Evolutionary conservation across 2,113 vertebrate species (phyloP).

Genomic region (Alethe castanea): DNA sequence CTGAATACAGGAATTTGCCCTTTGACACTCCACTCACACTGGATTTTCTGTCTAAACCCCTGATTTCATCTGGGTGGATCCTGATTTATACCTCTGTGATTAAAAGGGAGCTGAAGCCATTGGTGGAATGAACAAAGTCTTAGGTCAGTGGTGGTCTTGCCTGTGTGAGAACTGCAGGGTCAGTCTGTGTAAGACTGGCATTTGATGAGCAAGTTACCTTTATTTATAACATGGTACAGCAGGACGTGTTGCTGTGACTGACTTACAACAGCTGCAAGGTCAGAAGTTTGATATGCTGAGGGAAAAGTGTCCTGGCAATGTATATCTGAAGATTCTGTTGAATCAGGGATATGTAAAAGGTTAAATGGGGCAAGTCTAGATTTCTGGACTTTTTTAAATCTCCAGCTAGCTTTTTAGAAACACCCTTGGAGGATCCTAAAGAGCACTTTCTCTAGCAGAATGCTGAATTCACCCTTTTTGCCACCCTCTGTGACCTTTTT

Average conservation of each 20-base stretch:
- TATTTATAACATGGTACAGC: constrained; percentile 66
- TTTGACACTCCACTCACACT: neutral
- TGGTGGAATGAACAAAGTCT: neutral
- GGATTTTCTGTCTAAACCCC: neutral
- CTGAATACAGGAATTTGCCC: neutral
- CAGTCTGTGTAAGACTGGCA: neutral
- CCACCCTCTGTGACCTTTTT: constrained; percentile 20
- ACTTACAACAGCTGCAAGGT: constrained; percentile 63
- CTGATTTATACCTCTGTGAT: neutral
- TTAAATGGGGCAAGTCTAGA: constrained; percentile 8
- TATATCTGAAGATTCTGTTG: constrained; percentile 46
- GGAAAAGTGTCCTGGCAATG: constrained; percentile 7
- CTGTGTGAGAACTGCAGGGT: neutral
- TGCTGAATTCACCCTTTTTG: constrained; percentile 24
- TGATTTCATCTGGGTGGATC: neutral
- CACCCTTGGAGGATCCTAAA: constrained; percentile 17
- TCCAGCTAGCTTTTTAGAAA: neutral
- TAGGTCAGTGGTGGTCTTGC: neutral
- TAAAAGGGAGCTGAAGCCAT: neutral
- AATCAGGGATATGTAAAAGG: constrained; percentile 52
- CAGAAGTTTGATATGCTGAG: constrained; percentile 39
- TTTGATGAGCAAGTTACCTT: constrained; percentile 59
- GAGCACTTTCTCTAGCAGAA: neutral
- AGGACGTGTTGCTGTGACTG: constrained; percentile 25
- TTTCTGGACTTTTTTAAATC: neutral